Base-by-base conservation (phyloP, 2,888 invertebrate species). In the Plusia festucae region DNA sequence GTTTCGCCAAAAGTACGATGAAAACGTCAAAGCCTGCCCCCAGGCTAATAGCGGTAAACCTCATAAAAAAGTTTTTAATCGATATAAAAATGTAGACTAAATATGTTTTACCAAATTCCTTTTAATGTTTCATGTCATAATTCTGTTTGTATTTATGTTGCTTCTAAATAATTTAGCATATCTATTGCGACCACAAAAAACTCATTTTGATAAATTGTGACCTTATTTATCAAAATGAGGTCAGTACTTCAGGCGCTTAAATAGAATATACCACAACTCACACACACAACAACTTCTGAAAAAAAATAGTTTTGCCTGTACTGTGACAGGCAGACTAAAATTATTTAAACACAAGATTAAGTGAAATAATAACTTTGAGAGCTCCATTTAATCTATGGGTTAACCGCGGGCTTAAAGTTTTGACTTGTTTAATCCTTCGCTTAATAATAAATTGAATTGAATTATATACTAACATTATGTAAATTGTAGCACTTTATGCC, bases 341-440 rank as follows among this genome's bases (percentile, higher is more conserved):
- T 40, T n/a, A n/a, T n/a, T 40, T n/a, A 40, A 40, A n/a, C n/a
- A 40, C 40, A n/a, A 40, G 40, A 40, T 40, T 40, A 40, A 15
- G 40, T 40, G 4, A n/a, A 40, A 40, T 40, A 40, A 40, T 40
- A 40, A 40, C 40, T 40, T n/a, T 40, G n/a, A 5, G 40, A 40
- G 40, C 40, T n/a, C 40, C 40, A 40, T n/a, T n/a, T 40, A 46
- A 46, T 46, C 46, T 8, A 11, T 9, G 46, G 46, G 46, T 18
- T 49, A 49, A 20, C 18, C 46, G 20, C 18, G 11, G 46, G 46
- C 46, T 18, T 20, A 49, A 49, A 49, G 18, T 49, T 49, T 49
- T 49, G 20, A 49, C 11, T 49, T 49, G 46, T 49, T 49, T 9
- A 49, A 49, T 49, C 46, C 46, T 20, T 18, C 18, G 46, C 20